Evolutionary conservation across 2,888 invertebrate species (phyloP).

Genomic region (Therioaphis trifolii): DNA sequence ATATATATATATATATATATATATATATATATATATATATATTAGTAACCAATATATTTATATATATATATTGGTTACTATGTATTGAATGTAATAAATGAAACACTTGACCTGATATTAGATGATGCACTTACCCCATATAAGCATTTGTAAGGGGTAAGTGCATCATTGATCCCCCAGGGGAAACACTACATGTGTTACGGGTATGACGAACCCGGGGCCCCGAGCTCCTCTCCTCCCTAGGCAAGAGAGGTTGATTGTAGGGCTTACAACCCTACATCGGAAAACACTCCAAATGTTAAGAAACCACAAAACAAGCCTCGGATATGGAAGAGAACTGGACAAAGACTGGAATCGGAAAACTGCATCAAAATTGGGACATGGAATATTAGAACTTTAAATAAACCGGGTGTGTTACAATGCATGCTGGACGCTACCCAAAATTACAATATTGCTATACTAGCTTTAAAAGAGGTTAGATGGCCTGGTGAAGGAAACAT

Average conservation of each 20-base stretch:
- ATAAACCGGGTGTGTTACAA: conserved; percentile 52
- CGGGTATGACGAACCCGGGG: neutral
- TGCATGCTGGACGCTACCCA: conserved; percentile 47
- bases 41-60: too few relatives aligned
- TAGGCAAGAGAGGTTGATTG: neutral
- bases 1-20: too few relatives aligned
- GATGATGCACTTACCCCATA: too few relatives aligned
- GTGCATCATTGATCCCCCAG: too few relatives aligned
- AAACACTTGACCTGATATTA: too few relatives aligned
- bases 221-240: neutral
- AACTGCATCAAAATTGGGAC: conserved; percentile 47
- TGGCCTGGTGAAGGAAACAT: conserved; percentile 42
- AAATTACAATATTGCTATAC: conserved; percentile 62
- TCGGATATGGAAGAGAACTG: conserved; percentile 28
- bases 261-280: neutral
- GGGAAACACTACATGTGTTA: neutral
- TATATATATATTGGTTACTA: too few relatives aligned
- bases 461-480: conserved; percentile 62
- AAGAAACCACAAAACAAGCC: conserved; percentile 40
- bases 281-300: conserved; percentile 15
- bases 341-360: conserved; percentile 35
- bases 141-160: too few relatives aligned
- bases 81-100: too few relatives aligned
- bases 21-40: too few relatives aligned
- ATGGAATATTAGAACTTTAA: conserved; percentile 63